These are phyloP conservation scores for Babyrousa celebensis DNA, from an alignment of 2,797 vertebrate genomes.

Conservation along the genomic window DNA sequence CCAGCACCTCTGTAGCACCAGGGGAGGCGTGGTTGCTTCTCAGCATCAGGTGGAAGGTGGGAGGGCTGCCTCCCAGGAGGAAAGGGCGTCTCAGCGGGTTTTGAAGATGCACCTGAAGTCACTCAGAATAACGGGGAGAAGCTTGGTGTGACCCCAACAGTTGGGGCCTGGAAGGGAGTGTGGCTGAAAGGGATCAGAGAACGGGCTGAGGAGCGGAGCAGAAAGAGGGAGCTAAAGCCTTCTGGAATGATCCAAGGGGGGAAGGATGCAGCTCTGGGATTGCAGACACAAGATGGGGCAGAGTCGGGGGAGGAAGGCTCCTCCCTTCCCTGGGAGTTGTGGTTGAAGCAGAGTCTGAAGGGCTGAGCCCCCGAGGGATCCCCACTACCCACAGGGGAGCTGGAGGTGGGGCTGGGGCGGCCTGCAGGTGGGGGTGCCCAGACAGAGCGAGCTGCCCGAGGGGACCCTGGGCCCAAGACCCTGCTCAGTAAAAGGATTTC, in stretches of 20 bases:
- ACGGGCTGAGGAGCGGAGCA: not conserved
- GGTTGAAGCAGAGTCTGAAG: not conserved
- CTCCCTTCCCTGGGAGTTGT: rapidly evolving
- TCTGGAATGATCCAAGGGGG: not conserved
- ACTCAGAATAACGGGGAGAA: not conserved
- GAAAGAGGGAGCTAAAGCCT: not conserved
- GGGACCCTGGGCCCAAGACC: not conserved
- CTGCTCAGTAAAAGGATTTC: not conserved
- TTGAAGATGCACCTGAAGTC: not conserved
- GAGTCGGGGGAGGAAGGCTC: not conserved
- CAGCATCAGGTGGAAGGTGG: too few relatives aligned
- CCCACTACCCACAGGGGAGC: rapidly evolving
- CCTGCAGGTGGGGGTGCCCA: not conserved
- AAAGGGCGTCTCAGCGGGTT: rapidly evolving
- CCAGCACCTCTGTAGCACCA: rapidly evolving
- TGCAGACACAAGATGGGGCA: rapidly evolving
- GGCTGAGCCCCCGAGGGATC: rapidly evolving
- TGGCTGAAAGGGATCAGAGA: not conserved
- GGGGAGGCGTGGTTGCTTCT: too few relatives aligned
- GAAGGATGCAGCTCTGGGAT: not conserved
- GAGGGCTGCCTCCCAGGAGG: not conserved
- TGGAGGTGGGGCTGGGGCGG: rapidly evolving
- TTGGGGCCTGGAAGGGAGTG: not conserved
- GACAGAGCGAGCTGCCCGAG: rapidly evolving
- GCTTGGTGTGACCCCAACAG: too few relatives aligned